Percentiles rank a stretch among this genome's conserved stretches.
Evolutionary conservation across 2,113 vertebrate species (phyloP).

Genomic region (Ophiodon elongatus): DNA sequence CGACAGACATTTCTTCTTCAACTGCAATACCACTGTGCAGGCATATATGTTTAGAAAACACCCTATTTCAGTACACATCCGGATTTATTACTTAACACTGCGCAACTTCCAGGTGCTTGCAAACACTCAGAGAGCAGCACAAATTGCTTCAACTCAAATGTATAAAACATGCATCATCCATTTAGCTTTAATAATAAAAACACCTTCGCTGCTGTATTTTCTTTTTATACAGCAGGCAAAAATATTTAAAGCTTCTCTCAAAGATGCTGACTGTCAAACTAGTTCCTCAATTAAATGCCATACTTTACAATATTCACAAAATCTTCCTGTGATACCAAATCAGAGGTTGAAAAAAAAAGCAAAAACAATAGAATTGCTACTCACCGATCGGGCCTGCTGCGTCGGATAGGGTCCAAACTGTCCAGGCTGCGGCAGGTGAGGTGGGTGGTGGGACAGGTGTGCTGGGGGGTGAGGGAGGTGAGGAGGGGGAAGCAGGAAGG

Average conservation of each 20-base stretch:
- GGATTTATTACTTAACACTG: neutral
- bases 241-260: slow-evolving; percentile 1
- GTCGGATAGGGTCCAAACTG: slow-evolving; percentile 97
- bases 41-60: neutral
- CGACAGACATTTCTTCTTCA: neutral
- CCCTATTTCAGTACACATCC: neutral
- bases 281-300: neutral
- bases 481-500: slow-evolving; percentile 95
- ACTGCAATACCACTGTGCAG: neutral
- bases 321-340: neutral
- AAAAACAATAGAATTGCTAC: slow-evolving; percentile 55
- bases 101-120: neutral
- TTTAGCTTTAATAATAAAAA: slow-evolving; percentile 17
- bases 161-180: slow-evolving; percentile 20
- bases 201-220: neutral
- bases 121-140: slow-evolving; percentile 3
- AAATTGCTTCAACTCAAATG: slow-evolving; percentile 1
- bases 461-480: slow-evolving; percentile 87
- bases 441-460: slow-evolving; percentile 88
- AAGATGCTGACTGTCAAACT: neutral
- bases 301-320: neutral
- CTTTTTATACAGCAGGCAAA: neutral
- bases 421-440: slow-evolving; percentile 94
- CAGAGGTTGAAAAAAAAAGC: neutral
- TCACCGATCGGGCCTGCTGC: slow-evolving; percentile 95